Evolutionary conservation across 1,140 invertebrate species (phyloP), one percentile per base, ranked within the genome.

Genomic region (Hestina assimilis): DNA sequence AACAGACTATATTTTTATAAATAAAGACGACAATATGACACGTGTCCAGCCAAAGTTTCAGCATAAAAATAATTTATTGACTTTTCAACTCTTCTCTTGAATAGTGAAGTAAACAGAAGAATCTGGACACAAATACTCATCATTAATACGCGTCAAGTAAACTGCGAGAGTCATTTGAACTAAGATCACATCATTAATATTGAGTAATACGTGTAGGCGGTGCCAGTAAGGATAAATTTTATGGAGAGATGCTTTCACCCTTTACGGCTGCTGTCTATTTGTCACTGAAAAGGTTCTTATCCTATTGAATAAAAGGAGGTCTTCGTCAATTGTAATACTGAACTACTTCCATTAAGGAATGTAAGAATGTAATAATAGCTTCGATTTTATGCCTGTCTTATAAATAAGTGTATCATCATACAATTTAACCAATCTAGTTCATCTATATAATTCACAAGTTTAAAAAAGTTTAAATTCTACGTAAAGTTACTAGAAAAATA

Each of bases 181-280:
- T 85, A 83, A 83, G 75, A 83, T 84, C 83, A 75, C 77, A 85
- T 85, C 81, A 87, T 87, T 87, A 85, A 87, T 87, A 87, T 83
- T 78, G 72, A 83, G 76, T 70, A 72, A 78, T 75, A 72, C 72
- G 68, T 64, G 79, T 73, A 72, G 83, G 83, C 83, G 80, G 77
- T 56, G 67, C 63, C 66, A 50, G 56, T 42, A 77, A 75, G 72
- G 72, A 82, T 40, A 24, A 55, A 75, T 83, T 78, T 81, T 78
- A 81, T 72, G 75, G 68, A 75, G 79, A 78, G 70, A 59, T 74
- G 70, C 76, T 80, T 82, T 83, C 66, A 87, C 82, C 84, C 84
- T 85, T 87, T 87, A 76, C 66, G 65, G 72, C 61, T 72, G 57
- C 56, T 63, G 70, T 69, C 76, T 79, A 85, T 81, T 79, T 78